These are phyloP conservation scores for Centroberyx gerrardi DNA, from an alignment of 2,797 vertebrate genomes.

Conservation along the genomic window DNA sequence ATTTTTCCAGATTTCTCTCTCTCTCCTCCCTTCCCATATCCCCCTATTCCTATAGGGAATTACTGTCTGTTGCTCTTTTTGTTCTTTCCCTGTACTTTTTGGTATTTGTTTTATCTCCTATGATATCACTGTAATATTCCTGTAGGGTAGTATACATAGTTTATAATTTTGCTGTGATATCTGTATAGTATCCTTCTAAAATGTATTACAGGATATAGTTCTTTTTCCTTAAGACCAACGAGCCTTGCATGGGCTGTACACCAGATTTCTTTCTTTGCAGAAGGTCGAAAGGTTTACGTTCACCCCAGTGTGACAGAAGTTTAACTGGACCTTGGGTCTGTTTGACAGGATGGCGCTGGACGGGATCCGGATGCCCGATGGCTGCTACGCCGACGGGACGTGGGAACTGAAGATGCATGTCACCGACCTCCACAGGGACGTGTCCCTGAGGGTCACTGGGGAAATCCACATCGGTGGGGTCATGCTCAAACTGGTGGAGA, in stretches of 20 bases:
- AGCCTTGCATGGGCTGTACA: neutral
- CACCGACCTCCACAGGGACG: slow-evolving; percentile 96
- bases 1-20: neutral
- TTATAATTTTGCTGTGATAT: too few species aligned
- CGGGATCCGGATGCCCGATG: slow-evolving; percentile 99
- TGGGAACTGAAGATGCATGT: slow-evolving; percentile 98
- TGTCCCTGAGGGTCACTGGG: slow-evolving; percentile 96
- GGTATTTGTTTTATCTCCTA: too few species aligned
- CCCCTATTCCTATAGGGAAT: neutral
- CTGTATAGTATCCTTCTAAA: too few species aligned
- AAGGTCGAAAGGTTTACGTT: slow-evolving; percentile 35
- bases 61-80: too few species aligned
- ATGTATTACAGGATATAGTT: too few species aligned
- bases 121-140: too few species aligned
- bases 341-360: slow-evolving; percentile 94
- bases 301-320: slow-evolving; percentile 22
- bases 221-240: neutral
- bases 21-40: neutral
- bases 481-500: slow-evolving; percentile 99
- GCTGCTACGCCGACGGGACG: slow-evolving; percentile 98
- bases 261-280: neutral
- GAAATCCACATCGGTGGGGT: slow-evolving; percentile 98
- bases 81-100: too few species aligned
- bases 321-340: slow-evolving; percentile 25
- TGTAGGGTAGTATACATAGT: too few species aligned